These are phyloP conservation scores for Sphenopsis melanotis DNA, from an alignment of 2,797 vertebrate genomes.

Conservation along the genomic window DNA sequence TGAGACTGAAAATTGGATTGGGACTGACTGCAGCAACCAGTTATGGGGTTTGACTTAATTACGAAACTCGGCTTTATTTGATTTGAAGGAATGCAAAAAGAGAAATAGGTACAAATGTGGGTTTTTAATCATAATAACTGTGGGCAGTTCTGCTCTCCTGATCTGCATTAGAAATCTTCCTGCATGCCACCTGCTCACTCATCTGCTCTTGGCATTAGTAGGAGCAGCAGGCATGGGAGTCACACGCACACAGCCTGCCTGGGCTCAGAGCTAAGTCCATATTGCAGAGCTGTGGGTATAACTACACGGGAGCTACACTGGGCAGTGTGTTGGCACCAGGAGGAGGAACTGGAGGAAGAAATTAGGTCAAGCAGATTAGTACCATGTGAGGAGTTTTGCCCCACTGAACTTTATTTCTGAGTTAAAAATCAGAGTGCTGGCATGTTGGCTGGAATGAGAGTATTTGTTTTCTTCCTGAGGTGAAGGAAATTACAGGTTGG, in stretches of 20 bases:
- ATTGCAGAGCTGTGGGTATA: not conserved
- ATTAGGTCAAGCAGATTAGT: not conserved
- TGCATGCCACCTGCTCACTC: not conserved
- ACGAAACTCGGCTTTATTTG: not conserved
- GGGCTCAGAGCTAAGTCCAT: not conserved
- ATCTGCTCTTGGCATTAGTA: constrained; percentile 10
- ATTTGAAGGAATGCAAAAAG: not conserved
- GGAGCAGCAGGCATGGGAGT: not conserved
- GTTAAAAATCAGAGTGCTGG: not conserved
- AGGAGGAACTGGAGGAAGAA: not conserved
- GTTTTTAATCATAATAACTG: not conserved
- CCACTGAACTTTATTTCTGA: constrained; percentile 16
- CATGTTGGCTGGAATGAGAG: not conserved
- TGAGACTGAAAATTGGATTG: not conserved
- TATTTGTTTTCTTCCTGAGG: not conserved
- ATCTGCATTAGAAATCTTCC: not conserved
- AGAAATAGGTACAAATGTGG: not conserved
- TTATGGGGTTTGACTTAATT: not conserved
- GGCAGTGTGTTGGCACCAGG: not conserved
- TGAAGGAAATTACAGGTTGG: not conserved
- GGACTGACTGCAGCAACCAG: not conserved
- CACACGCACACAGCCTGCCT: not conserved
- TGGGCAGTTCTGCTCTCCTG: not conserved
- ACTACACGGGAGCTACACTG: not conserved
- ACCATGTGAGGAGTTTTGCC: not conserved